Conservation (phyloP, 2,113 vertebrate species). For the Vombatus ursinus region DNA sequence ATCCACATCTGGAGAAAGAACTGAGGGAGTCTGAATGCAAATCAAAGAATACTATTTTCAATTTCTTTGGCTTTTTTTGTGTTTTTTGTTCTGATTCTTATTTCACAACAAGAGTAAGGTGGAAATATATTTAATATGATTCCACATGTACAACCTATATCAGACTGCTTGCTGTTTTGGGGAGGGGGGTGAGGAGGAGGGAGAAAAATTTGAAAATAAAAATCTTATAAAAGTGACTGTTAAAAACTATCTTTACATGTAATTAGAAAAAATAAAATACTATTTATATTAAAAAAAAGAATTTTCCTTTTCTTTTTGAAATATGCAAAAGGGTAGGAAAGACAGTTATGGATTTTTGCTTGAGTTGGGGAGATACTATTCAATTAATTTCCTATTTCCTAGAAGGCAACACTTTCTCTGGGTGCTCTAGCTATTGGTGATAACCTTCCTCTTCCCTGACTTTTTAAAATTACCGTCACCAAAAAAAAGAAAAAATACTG, state of each 20-base stretch:
- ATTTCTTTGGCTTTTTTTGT: background rate
- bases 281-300: background rate
- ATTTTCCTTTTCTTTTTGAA: constrained; percentile 27
- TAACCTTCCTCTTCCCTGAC: background rate
- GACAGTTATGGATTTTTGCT: constrained; percentile 35
- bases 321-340: constrained; percentile 10
- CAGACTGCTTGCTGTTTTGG: background rate
- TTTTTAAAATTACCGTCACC: constrained; percentile 21
- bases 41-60: background rate
- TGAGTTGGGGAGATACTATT: constrained; percentile 39
- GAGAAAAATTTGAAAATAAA: background rate
- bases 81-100: background rate
- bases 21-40: background rate
- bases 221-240: background rate
- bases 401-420: constrained; percentile 24
- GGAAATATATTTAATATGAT: background rate
- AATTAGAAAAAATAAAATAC: background rate
- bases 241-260: background rate
- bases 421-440: constrained; percentile 9
- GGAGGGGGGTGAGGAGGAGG: background rate
- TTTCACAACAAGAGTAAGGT: background rate
- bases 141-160: background rate
- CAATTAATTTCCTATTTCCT: background rate
- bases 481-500: constrained; percentile 3
- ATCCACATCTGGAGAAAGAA: too few species aligned